A percentile compares a stretch with the other conserved stretches of the same genome.
Evolutionary conservation across 2,888 invertebrate genomes (phyloP).

Genomic region (Drosophila pseudotalamancana): DNA sequence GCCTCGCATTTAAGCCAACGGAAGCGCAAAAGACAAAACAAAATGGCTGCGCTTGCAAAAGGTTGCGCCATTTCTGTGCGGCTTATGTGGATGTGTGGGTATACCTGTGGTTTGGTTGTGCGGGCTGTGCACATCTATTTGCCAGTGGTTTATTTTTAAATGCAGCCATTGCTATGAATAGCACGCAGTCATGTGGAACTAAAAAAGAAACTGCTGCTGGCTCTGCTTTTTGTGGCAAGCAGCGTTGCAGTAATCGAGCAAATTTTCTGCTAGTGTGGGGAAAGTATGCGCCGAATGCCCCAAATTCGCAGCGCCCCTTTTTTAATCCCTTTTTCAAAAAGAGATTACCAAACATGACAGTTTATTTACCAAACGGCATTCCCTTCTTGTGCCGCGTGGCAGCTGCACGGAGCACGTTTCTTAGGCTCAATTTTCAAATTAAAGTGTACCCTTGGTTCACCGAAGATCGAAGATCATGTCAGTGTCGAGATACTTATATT

Average conservation of each 20-base stretch:
- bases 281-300: constrained; percentile 49
- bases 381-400: not conserved
- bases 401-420: constrained; percentile 4
- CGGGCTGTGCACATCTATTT: constrained; percentile 51
- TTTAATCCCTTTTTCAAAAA: constrained; percentile 58
- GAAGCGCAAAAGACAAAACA: constrained; percentile 74
- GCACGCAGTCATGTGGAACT: constrained; percentile 48
- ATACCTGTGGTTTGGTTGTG: constrained; percentile 9
- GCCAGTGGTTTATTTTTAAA: constrained; percentile 76
- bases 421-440: constrained; percentile 22
- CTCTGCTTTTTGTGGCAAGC: constrained; percentile 48
- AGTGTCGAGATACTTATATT: constrained; percentile 43
- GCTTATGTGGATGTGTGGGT: constrained; percentile 6
- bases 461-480: constrained; percentile 26
- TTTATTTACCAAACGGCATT: constrained; percentile 27
- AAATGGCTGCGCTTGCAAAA: constrained; percentile 71
- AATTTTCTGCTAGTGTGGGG: constrained; percentile 63
- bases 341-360: constrained; percentile 48
- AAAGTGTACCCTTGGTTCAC: not conserved
- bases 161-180: constrained; percentile 70
- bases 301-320: constrained; percentile 3
- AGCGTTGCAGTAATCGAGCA: constrained; percentile 30
- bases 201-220: constrained; percentile 29
- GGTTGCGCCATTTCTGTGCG: constrained; percentile 67
- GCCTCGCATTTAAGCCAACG: constrained; percentile 71